These are phyloP conservation scores for Fabriciana adippe DNA, from an alignment of 2,888 invertebrate species.

Conservation along the genomic window DNA sequence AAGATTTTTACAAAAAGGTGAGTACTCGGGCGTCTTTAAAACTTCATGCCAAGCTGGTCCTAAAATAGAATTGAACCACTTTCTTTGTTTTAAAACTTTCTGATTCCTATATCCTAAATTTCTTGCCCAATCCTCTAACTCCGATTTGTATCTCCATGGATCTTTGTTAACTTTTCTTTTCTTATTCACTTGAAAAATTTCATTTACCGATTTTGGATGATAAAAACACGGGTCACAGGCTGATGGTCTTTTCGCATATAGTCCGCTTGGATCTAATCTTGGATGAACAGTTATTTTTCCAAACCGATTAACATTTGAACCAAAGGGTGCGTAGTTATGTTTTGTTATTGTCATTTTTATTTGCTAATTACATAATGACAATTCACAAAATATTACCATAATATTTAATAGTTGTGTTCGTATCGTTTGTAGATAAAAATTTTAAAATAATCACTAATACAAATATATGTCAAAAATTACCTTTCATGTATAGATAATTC, in stretches of 20 bases:
- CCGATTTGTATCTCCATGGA: slow-evolving; percentile 67
- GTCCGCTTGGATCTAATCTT: slow-evolving; percentile 59
- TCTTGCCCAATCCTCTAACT: slow-evolving; percentile 68
- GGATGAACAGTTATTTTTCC: slow-evolving; percentile 62
- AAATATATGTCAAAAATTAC: too few relatives aligned
- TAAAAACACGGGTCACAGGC: slow-evolving; percentile 67
- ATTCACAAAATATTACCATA: not conserved
- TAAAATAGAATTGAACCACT: slow-evolving; percentile 55
- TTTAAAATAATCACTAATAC: too few relatives aligned
- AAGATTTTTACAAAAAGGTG: slow-evolving; percentile 60
- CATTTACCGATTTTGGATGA: slow-evolving; percentile 51
- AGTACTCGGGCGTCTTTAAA: slow-evolving; percentile 45
- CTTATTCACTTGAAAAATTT: slow-evolving; percentile 55
- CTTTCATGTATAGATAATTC: too few relatives aligned
- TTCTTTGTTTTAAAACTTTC: slow-evolving; percentile 53
- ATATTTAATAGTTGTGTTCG: not conserved
- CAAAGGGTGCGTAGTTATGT: slow-evolving; percentile 47
- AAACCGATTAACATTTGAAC: slow-evolving; percentile 54
- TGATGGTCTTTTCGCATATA: slow-evolving; percentile 49
- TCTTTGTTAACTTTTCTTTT: slow-evolving; percentile 52
- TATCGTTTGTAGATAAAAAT: too few relatives aligned
- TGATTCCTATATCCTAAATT: slow-evolving; percentile 73
- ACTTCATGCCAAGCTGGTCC: slow-evolving; percentile 68
- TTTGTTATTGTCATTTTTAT: slow-evolving; percentile 33
- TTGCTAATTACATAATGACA: not conserved